Base-by-base conservation (phyloP, 2,113 vertebrate genomes). In the Motacilla tschutschensis region DNA sequence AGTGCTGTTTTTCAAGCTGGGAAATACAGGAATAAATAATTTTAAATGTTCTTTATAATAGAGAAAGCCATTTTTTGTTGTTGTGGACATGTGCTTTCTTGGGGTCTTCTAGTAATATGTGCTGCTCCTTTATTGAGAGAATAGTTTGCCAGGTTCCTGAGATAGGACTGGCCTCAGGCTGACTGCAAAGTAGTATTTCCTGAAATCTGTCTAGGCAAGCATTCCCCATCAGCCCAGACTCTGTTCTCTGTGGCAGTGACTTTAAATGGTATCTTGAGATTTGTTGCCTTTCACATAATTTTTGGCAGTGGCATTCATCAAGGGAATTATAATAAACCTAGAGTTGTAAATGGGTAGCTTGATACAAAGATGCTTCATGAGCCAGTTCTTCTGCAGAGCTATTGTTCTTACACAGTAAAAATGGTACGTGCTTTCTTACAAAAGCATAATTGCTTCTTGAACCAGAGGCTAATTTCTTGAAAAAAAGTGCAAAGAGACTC, bases 181-280 rank as follows among this genome's bases (percentile, higher is more conserved):
- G 90, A 72, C 59, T 87, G 72, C 35, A 50, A 8, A 74, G 38
- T 20, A 43, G 5, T 31, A 22, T 64, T 88, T 71, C 75, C 60
- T 85, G 81, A 87, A 75, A 65, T 88, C 67, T 82, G n/a, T 35
- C 60, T 59, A 46, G 86, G 75, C 88, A 84, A 38, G 72, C 35
- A 85, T 77, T 75, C 48, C 47, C 26, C 60, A 20, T 59, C 72
- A 88, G 44, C 50, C 43, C 80, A 51, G 83, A 33, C 31, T 72
- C 78, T 84, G 0, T 63, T 87, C 53, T 80, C 64, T 2, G 6
- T 93, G 87, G 53, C 64, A 84, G 44, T 58, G 76, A 67, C 69
- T 91, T 91, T 67, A 82, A 93, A 60, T 86, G 79, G 38, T 74
- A 78, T 75, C 79, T 9, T 65, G 88, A 90, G 75, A 57, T 87